Conservation (phyloP, 2,888 invertebrate species). For the Uloborus plumipes region DNA sequence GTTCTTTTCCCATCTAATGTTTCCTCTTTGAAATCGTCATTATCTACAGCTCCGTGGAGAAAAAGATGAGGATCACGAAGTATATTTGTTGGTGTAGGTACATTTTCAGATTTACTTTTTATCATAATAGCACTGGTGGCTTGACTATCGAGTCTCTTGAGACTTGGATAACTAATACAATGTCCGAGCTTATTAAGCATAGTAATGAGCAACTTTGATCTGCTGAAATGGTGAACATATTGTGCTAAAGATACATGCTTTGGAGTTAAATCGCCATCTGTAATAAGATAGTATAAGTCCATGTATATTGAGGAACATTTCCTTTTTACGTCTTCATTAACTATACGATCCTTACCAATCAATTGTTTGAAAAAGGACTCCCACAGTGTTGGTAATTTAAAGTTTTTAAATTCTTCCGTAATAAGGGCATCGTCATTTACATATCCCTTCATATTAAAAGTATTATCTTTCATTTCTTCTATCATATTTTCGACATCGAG, state of each 20-base stretch:
- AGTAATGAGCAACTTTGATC: background rate
- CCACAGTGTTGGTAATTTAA: no score
- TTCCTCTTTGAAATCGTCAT: background rate
- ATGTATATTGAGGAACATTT: no score
- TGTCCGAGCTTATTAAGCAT: background rate
- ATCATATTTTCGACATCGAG: no score
- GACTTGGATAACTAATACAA: background rate
- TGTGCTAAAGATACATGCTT: background rate
- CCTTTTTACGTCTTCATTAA: no score
- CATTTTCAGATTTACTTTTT: background rate
- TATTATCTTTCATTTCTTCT: no score
- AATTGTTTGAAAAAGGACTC: no score
- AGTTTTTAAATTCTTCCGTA: no score
- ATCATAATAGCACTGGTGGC: background rate
- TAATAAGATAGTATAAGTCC: no score
- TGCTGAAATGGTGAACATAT: background rate
- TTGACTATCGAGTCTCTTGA: background rate
- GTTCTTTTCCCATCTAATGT: background rate
- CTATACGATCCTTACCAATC: no score
- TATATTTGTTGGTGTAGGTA: background rate
- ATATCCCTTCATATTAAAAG: no score
- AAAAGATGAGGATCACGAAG: background rate
- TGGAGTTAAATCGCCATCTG: no score
- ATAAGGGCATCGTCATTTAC: no score
- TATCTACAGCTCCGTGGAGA: background rate